Evolutionary conservation across 2,888 invertebrate genomes (phyloP).

Genomic region (Pheosia tremula): DNA sequence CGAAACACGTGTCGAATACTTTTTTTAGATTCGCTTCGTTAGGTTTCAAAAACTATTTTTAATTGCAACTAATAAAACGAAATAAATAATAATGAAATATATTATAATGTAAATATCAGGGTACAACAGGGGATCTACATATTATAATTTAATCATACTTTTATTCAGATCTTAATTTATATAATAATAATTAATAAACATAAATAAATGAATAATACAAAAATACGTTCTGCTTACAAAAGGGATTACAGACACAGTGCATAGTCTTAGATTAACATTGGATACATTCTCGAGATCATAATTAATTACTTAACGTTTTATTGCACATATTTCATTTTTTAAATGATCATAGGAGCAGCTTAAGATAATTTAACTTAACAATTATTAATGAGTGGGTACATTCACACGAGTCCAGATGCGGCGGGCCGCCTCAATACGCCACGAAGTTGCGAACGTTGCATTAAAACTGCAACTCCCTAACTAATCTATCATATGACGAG

Average conservation of each 20-base stretch:
- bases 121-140: constrained; percentile 27
- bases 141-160: constrained; percentile 21
- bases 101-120: constrained; percentile 30
- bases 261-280: constrained; percentile 25
- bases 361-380: constrained; percentile 24
- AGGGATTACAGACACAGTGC: constrained; percentile 22
- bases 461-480: constrained; percentile 41
- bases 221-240: constrained; percentile 17
- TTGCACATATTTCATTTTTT: constrained; percentile 42
- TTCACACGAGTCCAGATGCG: constrained; percentile 20
- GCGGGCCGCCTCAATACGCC: constrained; percentile 25
- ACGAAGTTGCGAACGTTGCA: constrained; percentile 16
- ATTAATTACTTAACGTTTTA: constrained; percentile 31
- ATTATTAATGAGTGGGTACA: constrained; percentile 8
- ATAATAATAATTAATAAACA: constrained; percentile 6
- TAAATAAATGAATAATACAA: constrained; percentile 15
- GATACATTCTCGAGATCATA: constrained; percentile 49
- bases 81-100: constrained; percentile 25
- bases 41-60: neutral
- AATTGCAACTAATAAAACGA: constrained; percentile 20
- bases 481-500: constrained; percentile 63
- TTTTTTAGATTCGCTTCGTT: too few relatives aligned
- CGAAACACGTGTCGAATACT: too few relatives aligned
- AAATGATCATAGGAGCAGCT: constrained; percentile 40
- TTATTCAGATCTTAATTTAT: constrained; percentile 28